phyloP scores from a whole-genome alignment of 2,113 vertebrate genomes.

The Benitochromis conjunctus region DNA sequence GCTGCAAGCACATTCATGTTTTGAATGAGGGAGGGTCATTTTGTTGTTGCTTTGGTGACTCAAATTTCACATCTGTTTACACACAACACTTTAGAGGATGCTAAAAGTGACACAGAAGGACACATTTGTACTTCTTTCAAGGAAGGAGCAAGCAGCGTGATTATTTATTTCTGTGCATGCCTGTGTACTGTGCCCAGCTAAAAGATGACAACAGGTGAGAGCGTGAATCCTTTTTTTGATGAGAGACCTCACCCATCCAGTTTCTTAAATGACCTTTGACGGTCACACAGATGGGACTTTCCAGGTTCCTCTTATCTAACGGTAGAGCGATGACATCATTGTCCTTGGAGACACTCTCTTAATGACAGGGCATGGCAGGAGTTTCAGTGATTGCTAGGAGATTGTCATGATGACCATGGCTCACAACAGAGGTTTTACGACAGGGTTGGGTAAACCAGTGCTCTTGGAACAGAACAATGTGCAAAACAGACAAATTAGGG shows the following conservation, averaged over 20 bases:
- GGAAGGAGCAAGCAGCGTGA: background rate
- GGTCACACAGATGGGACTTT: conserved; percentile 22
- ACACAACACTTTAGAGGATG: background rate
- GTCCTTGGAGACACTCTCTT: background rate
- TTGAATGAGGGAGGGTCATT: background rate
- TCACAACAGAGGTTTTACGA: background rate
- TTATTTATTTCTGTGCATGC: background rate
- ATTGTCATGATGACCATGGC: background rate
- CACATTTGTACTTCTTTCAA: background rate
- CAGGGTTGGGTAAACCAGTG: background rate
- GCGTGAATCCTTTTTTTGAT: background rate
- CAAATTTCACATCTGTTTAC: background rate
- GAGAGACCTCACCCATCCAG: background rate
- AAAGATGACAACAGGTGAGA: background rate
- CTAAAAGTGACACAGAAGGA: background rate
- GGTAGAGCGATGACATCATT: conserved; percentile 17
- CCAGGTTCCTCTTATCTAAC: conserved; percentile 25
- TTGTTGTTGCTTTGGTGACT: background rate
- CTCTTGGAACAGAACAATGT: background rate
- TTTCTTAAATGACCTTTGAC: background rate
- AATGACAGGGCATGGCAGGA: background rate
- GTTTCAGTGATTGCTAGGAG: background rate
- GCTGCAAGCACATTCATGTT: background rate
- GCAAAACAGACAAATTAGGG: background rate
- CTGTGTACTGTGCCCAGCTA: background rate